Conservation (phyloP, 2,113 vertebrate species). For the Pachypanchax playfairii region DNA sequence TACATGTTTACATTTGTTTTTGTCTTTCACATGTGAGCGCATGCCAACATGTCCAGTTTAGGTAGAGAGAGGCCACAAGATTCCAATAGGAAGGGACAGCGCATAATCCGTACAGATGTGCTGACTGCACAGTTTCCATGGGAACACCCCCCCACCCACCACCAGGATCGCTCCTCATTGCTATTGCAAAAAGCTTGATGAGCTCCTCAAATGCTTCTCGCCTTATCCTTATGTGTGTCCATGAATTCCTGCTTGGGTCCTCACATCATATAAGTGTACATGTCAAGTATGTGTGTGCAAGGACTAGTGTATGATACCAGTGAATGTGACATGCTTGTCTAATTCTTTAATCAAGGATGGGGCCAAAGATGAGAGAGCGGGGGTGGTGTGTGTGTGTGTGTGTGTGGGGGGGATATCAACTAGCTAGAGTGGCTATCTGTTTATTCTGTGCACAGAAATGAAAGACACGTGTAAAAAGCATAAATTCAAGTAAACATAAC, state of each 20-base stretch:
- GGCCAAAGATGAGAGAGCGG: constrained; percentile 30
- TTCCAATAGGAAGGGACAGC: constrained; percentile 64
- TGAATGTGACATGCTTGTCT: constrained; percentile 45
- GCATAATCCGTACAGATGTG: constrained; percentile 77
- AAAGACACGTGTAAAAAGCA: constrained; percentile 12
- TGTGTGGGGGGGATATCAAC: constrained; percentile 57
- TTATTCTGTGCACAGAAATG: constrained; percentile 2
- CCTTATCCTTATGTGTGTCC: constrained; percentile 51
- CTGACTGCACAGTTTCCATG: constrained; percentile 85
- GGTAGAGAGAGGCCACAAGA: constrained; percentile 54
- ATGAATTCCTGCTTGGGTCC: constrained; percentile 28
- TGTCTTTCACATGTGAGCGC: constrained; percentile 10
- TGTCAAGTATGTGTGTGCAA: constrained; percentile 19
- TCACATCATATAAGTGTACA: constrained; percentile 33
- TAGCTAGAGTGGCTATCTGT: constrained; percentile 50
- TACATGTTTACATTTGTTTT: not conserved
- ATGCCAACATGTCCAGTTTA: constrained; percentile 59
- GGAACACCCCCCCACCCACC: constrained; percentile 68
- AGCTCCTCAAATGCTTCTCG: constrained; percentile 55
- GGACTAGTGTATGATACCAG: not conserved
- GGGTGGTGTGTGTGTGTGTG: too few species aligned
- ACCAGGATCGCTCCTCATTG: constrained; percentile 44
- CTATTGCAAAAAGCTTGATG: constrained; percentile 62
- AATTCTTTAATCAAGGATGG: constrained; percentile 64
- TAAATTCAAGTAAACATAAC: constrained; percentile 6